Percentiles rank a stretch among this genome's conserved stretches.
phyloP scores from a whole-genome alignment of 2,888 invertebrate genomes.

The Brachyptera putata region DNA sequence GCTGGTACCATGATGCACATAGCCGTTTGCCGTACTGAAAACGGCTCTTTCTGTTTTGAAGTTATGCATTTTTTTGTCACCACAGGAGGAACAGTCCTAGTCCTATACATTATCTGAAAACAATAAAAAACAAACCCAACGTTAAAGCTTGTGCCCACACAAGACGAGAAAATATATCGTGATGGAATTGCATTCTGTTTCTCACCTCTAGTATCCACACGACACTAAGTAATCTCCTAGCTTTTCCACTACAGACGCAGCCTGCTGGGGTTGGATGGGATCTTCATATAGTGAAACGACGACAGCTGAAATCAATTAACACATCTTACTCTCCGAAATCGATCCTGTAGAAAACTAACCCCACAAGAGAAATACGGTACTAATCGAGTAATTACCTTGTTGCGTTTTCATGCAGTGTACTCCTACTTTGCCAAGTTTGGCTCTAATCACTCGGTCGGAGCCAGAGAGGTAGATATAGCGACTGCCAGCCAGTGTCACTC shows the following conservation, averaged over 20 bases:
- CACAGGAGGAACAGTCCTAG: slow-evolving; percentile 35
- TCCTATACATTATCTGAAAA: slow-evolving; percentile 33
- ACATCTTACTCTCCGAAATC: no score
- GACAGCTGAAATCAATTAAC: slow-evolving; percentile 67
- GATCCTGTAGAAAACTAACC: no score
- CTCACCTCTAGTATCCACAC: slow-evolving; percentile 81
- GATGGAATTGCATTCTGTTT: not conserved
- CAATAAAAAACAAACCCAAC: not conserved
- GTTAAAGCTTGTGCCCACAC: not conserved
- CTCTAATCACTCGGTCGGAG: slow-evolving; percentile 88
- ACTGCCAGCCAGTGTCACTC: slow-evolving; percentile 86
- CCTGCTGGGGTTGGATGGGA: slow-evolving; percentile 94
- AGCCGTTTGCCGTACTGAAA: slow-evolving; percentile 35
- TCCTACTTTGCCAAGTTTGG: slow-evolving; percentile 89
- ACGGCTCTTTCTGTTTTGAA: slow-evolving; percentile 34
- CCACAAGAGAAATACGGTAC: not conserved
- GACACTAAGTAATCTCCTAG: slow-evolving; percentile 95
- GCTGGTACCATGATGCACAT: slow-evolving; percentile 35
- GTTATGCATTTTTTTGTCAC: slow-evolving; percentile 32
- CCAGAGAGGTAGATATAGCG: slow-evolving; percentile 95
- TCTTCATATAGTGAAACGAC: slow-evolving; percentile 93
- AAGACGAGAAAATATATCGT: not conserved
- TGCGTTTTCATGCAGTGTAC: slow-evolving; percentile 95
- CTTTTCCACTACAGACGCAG: slow-evolving; percentile 94
- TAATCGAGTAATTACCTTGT: slow-evolving; percentile 66